phyloP scores from a whole-genome alignment of 2,797 vertebrate species.

The Arremon brunneinucha region DNA sequence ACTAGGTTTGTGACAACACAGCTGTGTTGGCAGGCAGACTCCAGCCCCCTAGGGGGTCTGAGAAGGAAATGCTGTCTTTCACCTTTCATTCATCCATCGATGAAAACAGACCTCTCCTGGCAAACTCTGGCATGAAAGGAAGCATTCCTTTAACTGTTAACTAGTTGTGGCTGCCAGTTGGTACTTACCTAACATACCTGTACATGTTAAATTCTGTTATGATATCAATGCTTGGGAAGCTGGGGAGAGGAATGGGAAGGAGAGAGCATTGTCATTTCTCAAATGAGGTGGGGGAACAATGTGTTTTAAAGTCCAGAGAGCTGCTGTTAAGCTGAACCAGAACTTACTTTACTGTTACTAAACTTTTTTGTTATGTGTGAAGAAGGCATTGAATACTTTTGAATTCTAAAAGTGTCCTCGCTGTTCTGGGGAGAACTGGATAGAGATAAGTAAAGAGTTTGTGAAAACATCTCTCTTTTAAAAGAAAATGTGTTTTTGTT shows the following conservation, averaged over 20 bases:
- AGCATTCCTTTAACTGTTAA: not conserved
- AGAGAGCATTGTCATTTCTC: not conserved
- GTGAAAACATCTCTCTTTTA: not conserved
- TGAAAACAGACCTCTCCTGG: not conserved
- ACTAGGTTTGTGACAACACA: not conserved
- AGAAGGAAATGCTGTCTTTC: not conserved
- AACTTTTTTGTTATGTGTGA: not conserved
- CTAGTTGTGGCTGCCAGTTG: not conserved
- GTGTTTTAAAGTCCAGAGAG: not conserved
- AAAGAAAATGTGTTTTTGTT: not conserved
- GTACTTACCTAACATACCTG: not conserved
- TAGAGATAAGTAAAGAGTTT: not conserved
- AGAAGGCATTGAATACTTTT: not conserved
- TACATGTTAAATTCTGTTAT: not conserved
- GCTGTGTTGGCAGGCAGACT: not conserved
- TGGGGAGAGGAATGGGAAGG: not conserved
- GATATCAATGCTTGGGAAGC: not conserved
- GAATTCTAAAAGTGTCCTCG: not conserved
- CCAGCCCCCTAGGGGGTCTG: not conserved
- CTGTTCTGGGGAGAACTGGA: not conserved
- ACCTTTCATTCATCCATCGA: not conserved
- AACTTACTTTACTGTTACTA: not conserved
- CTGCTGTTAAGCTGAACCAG: not conserved
- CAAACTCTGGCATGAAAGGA: not conserved
- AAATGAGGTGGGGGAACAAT: fast-evolving